These are phyloP conservation scores for Actinia equina DNA, from an alignment of 64 coral and sea anemone genomes.

Conservation along the genomic window DNA sequence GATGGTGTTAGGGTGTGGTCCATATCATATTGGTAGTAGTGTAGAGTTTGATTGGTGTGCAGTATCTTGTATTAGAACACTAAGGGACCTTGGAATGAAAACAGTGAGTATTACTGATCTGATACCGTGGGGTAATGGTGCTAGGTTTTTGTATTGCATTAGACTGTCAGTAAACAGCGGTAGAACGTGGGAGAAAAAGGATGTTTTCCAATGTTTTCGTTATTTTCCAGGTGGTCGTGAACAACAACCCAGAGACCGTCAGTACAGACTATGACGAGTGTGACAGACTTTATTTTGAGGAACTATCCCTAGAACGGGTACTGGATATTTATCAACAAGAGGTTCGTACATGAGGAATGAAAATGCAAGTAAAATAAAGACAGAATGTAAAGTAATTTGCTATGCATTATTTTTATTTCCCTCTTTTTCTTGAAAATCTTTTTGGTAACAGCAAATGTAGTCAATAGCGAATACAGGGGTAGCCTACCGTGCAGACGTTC, in stretches of 20 bases:
- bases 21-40: slow-evolving; percentile 99
- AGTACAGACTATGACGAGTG: slow-evolving; percentile 99
- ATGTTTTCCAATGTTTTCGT: neutral
- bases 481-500: too few species aligned
- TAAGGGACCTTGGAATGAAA: slow-evolving; percentile 78
- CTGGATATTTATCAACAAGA: slow-evolving; percentile 97
- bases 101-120: slow-evolving; percentile 50
- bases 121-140: neutral
- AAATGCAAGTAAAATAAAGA: too few species aligned
- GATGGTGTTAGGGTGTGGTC: slow-evolving; percentile 98
- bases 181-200: neutral
- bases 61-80: slow-evolving; percentile 86
- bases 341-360: slow-evolving; percentile 18
- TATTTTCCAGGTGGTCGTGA: slow-evolving; percentile 78
- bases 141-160: too few species aligned
- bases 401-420: too few species aligned
- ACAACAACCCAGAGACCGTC: slow-evolving; percentile 97
- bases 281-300: slow-evolving; percentile 96
- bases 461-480: too few species aligned
- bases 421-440: too few species aligned
- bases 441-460: too few species aligned
- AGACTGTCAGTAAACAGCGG: too few species aligned
- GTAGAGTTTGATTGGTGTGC: slow-evolving; percentile 99
- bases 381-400: too few species aligned
- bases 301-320: slow-evolving; percentile 94